These are phyloP conservation scores for Myodes glareolus DNA, from an alignment of 2,113 vertebrate species.

Conservation along the genomic window DNA sequence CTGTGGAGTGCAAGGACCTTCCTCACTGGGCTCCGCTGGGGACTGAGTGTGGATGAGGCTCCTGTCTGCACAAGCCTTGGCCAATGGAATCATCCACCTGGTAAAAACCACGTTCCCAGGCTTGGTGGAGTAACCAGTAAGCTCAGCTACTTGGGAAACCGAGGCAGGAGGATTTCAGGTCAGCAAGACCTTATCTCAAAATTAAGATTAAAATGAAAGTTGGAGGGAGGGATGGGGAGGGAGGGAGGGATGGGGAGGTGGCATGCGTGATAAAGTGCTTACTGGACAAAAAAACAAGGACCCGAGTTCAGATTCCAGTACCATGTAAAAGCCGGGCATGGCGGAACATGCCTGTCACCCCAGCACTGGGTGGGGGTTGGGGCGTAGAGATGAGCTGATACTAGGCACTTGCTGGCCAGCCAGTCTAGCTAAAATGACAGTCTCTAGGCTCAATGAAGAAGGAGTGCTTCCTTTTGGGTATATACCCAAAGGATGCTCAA, in stretches of 20 bases:
- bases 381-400: background rate
- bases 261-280: background rate
- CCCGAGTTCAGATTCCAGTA: background rate
- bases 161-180: background rate
- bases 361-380: background rate
- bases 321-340: background rate
- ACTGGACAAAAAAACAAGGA: background rate
- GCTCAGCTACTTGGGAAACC: background rate
- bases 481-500: too few species aligned
- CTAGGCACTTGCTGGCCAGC: background rate
- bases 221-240: too few species aligned
- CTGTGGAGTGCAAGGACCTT: rapidly evolving
- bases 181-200: background rate
- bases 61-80: background rate
- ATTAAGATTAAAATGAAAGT: too few species aligned
- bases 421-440: background rate
- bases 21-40: rapidly evolving
- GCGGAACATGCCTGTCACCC: background rate
- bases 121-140: background rate
- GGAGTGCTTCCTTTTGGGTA: background rate
- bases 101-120: rapidly evolving
- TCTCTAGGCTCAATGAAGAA: background rate
- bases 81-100: background rate
- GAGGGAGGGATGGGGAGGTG: too few species aligned
- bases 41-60: too few species aligned